Evolutionary conservation across 2,797 vertebrate species (phyloP).

Genomic region (Tragopan temminckii): DNA sequence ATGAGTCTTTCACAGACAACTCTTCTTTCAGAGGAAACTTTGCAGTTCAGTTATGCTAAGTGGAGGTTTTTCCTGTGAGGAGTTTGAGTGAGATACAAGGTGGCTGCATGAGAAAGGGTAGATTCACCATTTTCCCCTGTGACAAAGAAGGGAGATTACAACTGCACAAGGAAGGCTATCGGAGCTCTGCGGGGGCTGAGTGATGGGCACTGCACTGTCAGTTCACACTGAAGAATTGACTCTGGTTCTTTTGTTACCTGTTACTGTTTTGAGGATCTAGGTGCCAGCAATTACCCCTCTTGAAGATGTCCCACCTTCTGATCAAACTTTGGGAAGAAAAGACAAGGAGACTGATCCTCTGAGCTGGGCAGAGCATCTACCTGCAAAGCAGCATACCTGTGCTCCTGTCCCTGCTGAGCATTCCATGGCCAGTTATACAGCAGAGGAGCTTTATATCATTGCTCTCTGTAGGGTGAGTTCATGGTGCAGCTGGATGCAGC

Average conservation of each 20-base stretch:
- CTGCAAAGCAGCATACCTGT: not conserved
- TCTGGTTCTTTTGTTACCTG: not conserved
- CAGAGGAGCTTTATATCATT: not conserved
- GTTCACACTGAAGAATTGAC: not conserved
- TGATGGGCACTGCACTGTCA: not conserved
- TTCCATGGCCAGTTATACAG: not conserved
- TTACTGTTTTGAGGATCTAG: not conserved
- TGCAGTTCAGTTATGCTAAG: slow-evolving; percentile 11
- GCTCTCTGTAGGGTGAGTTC: not conserved
- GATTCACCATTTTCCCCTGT: not conserved
- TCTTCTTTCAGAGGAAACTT: not conserved
- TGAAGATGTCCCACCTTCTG: not conserved
- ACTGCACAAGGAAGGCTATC: not conserved
- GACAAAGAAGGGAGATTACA: not conserved
- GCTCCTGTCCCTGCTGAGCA: not conserved
- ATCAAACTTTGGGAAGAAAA: not conserved
- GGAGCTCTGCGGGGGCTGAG: not conserved
- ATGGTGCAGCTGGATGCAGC: not conserved
- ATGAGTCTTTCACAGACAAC: not conserved
- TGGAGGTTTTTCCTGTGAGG: not conserved
- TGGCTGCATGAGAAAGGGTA: not conserved
- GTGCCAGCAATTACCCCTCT: not conserved
- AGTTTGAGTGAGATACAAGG: not conserved
- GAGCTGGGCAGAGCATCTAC: not conserved
- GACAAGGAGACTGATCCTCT: not conserved